Percentiles rank a stretch among this genome's conserved stretches.
These are phyloP conservation scores for Congeria kusceri DNA, from an alignment of 2,888 invertebrate genomes.

Conservation along the genomic window DNA sequence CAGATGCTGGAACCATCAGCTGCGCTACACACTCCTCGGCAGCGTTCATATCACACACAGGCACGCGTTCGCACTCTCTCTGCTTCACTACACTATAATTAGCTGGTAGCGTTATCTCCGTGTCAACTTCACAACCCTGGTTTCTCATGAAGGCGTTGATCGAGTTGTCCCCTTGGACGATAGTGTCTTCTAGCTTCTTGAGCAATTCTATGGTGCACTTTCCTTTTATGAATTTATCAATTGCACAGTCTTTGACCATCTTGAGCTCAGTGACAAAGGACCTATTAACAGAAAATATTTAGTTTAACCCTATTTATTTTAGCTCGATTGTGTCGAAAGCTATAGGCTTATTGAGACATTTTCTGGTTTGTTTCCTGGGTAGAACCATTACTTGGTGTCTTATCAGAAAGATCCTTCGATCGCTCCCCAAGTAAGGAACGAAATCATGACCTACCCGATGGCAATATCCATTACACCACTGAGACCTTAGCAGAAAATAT, in stretches of 20 bases:
- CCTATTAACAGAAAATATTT: no score
- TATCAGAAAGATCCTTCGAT: no score
- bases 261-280: neutral
- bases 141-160: neutral
- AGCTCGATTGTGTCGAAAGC: no score
- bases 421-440: no score
- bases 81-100: conserved; percentile 27
- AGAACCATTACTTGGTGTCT: no score
- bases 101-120: conserved; percentile 24
- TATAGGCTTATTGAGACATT: no score
- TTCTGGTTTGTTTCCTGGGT: no score
- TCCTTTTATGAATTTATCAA: conserved; percentile 5
- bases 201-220: conserved; percentile 16
- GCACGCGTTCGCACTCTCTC: conserved; percentile 20
- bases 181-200: neutral
- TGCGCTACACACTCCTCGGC: neutral
- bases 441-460: no score
- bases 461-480: no score
- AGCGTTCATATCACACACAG: conserved; percentile 18
- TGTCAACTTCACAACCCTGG: conserved; percentile 4
- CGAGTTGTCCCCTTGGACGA: neutral
- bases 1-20: neutral
- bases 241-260: conserved; percentile 17
- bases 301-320: no score
- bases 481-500: no score